Evolutionary conservation across 2,113 vertebrate genomes (phyloP), one percentile per base, ranked within the genome.

Genomic region (Scomber colias): DNA sequence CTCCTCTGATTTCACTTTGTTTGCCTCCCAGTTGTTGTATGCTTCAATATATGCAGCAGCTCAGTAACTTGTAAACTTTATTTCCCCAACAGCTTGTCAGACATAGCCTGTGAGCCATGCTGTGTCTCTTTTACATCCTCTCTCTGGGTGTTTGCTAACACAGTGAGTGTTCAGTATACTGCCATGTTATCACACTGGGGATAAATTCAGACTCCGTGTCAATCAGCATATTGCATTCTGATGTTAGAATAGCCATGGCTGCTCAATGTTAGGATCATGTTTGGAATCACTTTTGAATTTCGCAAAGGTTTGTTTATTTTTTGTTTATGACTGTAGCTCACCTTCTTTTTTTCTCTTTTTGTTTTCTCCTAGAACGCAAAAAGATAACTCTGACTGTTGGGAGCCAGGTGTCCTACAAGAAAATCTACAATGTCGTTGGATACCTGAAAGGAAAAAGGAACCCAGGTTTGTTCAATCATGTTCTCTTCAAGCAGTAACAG

Each of bases 361-460:
- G 16, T 73, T 75, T 82, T 71, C 21, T 48, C 68, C 24, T 3
- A 95, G 95, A 84, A 17, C 87, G 85, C 16, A 96, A 87, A 91
- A 92, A 80, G 53, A 85, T 98, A 54, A 95, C 46, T 15, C 89
- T 99, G 73, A 95, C 85, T 55, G 86, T 98, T 77, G 94, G 95
- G 49, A 96, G 96, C 71, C 88, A 94, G 35, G 80, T 94, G 49
- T 86, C 92, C 54, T 96, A 96, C 90, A 96, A 94, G 92, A 95
- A 92, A 11, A 89, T 98, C 77, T 95, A 95, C 89, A 98, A 98
- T 60, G 93, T 97, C 64, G 88, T 98, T 80, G 98, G 97, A 14
- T 97, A 95, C 92, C 89, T 99, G 64, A 97, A 94, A 90, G 97
- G 97, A 67, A 84, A 87, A 30, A 89, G 86, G 13, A 96, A 96